Percentiles rank a stretch among this genome's conserved stretches.
Evolutionary conservation across 2,888 invertebrate genomes (phyloP).

Genomic region (Calameuta idolon): DNA sequence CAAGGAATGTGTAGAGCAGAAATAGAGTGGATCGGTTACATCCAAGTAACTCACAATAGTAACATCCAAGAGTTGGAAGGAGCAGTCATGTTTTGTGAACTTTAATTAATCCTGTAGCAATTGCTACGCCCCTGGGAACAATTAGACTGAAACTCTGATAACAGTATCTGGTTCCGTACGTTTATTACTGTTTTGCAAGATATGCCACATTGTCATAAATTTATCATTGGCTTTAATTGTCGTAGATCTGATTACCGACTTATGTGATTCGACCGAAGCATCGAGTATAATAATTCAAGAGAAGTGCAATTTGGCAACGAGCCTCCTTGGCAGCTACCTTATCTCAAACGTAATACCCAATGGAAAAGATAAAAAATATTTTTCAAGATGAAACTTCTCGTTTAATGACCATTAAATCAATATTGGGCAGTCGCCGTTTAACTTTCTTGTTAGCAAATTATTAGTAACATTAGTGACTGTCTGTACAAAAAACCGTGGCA

Average conservation of each 20-base stretch:
- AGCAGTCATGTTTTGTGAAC: too few relatives aligned
- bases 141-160: background rate
- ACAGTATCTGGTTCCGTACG: background rate
- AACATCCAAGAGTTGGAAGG: too few relatives aligned
- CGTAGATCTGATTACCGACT: background rate
- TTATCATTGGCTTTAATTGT: background rate
- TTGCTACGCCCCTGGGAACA: background rate
- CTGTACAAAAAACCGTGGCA: background rate
- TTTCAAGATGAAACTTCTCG: background rate
- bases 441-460: background rate
- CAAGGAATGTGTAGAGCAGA: background rate
- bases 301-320: background rate
- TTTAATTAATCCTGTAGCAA: too few relatives aligned
- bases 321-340: background rate
- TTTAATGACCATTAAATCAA: background rate
- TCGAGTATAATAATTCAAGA: background rate
- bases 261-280: background rate
- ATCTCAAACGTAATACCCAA: background rate
- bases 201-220: background rate
- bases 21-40: background rate
- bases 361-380: background rate
- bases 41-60: too few relatives aligned
- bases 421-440: background rate
- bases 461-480: background rate
- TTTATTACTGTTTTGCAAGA: too few relatives aligned